These are phyloP conservation scores for Euleptes europaea DNA, from an alignment of 2,113 vertebrate genomes.

Conservation along the genomic window DNA sequence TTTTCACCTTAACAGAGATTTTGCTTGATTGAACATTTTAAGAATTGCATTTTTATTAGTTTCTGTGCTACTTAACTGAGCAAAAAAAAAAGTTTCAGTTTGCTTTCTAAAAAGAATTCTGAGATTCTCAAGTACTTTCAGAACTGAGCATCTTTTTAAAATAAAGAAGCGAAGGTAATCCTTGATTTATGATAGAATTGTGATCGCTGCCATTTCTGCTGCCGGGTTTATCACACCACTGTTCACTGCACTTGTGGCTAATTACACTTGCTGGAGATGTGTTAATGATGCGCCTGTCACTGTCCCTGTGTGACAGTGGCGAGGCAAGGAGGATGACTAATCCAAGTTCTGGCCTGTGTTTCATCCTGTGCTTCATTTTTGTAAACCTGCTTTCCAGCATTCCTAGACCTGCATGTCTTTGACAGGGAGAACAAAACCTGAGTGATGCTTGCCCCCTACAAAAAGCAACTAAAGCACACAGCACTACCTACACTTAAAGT, in stretches of 20 bases:
- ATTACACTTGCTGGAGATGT: conserved; percentile 1
- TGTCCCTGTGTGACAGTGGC: conserved; percentile 8
- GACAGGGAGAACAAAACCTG: too few relatives aligned
- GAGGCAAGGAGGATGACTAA: conserved; percentile 14
- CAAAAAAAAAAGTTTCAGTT: neutral
- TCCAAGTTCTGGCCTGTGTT: neutral
- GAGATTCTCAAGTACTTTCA: neutral
- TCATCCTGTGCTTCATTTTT: neutral
- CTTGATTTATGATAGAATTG: neutral
- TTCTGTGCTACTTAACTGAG: neutral
- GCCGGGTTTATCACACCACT: neutral
- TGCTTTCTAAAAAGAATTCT: neutral
- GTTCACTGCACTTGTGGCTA: neutral
- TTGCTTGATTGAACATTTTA: neutral
- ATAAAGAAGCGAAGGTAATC: neutral
- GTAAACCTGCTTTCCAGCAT: neutral
- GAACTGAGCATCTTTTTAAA: neutral
- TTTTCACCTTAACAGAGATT: neutral
- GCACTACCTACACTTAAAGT: too few relatives aligned
- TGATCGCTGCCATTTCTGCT: neutral
- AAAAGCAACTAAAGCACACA: too few relatives aligned
- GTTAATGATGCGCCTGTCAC: conserved; percentile 19
- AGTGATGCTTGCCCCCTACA: too few relatives aligned
- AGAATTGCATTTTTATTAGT: neutral
- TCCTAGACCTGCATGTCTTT: neutral